Conservation (phyloP, 2,888 invertebrate species). For the Cheilosia soror region DNA sequence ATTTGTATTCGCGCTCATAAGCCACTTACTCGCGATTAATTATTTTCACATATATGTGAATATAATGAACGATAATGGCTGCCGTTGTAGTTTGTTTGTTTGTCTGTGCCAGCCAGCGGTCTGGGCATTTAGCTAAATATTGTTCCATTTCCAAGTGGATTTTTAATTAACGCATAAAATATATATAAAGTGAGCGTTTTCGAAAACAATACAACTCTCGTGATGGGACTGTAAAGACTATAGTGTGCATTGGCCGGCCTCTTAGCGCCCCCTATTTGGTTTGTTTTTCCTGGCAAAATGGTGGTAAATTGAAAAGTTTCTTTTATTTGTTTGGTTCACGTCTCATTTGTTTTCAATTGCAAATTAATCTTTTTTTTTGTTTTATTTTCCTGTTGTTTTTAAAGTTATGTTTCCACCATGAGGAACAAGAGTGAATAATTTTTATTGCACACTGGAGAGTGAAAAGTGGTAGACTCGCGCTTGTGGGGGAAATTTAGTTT, state of each 20-base stretch:
- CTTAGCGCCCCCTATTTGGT: conserved; percentile 36
- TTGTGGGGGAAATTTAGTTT: background rate
- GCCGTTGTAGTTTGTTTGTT: conserved; percentile 37
- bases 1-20: conserved; percentile 64
- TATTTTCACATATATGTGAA: conserved; percentile 45
- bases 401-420: conserved; percentile 17
- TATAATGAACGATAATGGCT: conserved; percentile 60
- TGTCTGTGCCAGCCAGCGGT: conserved; percentile 22
- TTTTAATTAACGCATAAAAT: conserved; percentile 71
- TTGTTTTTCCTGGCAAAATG: conserved; percentile 40
- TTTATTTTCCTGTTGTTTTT: conserved; percentile 31
- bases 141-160: conserved; percentile 61
- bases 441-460: background rate
- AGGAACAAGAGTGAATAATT: background rate
- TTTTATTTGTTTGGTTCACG: conserved; percentile 63
- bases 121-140: conserved; percentile 60
- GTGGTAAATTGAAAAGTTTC: conserved; percentile 59
- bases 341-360: conserved; percentile 69
- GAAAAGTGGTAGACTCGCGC: conserved; percentile 10
- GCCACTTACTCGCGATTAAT: conserved; percentile 62
- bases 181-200: conserved; percentile 48
- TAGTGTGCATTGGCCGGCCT: conserved; percentile 15
- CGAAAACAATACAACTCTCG: conserved; percentile 53
- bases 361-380: conserved; percentile 17
- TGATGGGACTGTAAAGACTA: background rate